phyloP scores from a whole-genome alignment of 2,888 invertebrate genomes.

The Hylaea fasciaria region DNA sequence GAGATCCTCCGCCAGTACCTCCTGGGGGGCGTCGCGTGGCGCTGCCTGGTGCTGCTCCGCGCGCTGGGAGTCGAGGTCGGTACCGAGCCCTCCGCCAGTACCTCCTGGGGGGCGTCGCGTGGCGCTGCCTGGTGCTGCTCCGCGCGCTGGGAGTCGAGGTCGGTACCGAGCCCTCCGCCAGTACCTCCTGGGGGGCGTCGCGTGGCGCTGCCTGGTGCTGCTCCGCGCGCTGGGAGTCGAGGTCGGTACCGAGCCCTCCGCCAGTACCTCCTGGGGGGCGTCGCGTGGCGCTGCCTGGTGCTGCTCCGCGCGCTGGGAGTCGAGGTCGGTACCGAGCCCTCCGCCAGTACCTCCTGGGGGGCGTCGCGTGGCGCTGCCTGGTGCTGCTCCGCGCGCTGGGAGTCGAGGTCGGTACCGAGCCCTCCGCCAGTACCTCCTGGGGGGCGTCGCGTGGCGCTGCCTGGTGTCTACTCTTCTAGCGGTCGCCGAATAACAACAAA shows the following conservation, averaged over 20 bases:
- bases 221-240: slow-evolving; percentile 85
- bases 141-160: slow-evolving; percentile 85
- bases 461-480: too few relatives aligned
- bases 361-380: too few relatives aligned
- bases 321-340: slow-evolving; percentile 62
- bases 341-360: too few relatives aligned
- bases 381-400: too few relatives aligned
- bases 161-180: slow-evolving; percentile 64
- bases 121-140: slow-evolving; percentile 85
- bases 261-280: slow-evolving; percentile 83
- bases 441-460: too few relatives aligned
- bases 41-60: slow-evolving; percentile 84
- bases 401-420: too few relatives aligned
- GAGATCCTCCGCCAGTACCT: slow-evolving; percentile 82
- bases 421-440: not conserved
- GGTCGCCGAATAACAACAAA: too few relatives aligned
- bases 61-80: slow-evolving; percentile 84
- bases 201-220: slow-evolving; percentile 86
- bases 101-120: slow-evolving; percentile 85
- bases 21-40: slow-evolving; percentile 86
- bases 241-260: slow-evolving; percentile 69
- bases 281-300: slow-evolving; percentile 86
- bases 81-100: slow-evolving; percentile 73
- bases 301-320: slow-evolving; percentile 85
- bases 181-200: slow-evolving; percentile 84